Evolutionary conservation across 2,113 vertebrate species (phyloP).

Genomic region (Grantiella picta): DNA sequence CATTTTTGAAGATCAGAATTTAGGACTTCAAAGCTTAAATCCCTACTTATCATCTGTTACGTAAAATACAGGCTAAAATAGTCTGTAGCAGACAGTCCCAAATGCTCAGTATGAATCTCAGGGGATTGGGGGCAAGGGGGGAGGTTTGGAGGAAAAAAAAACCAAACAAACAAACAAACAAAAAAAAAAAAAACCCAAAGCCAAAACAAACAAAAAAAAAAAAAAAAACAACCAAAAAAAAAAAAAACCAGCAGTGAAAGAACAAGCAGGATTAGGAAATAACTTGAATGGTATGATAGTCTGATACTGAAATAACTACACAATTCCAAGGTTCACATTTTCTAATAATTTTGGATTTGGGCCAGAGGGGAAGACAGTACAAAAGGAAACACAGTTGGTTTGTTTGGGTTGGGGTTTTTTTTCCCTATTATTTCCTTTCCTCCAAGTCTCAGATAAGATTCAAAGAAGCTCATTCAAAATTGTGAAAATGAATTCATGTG

Average conservation of each 20-base stretch:
- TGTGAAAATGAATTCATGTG: background rate
- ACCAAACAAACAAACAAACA: too few species aligned
- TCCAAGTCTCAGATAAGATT: background rate
- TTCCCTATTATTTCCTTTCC: background rate
- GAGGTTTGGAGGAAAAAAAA: background rate
- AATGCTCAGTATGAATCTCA: background rate
- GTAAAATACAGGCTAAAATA: constrained; percentile 48
- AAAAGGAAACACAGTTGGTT: background rate
- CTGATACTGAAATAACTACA: background rate
- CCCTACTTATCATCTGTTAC: constrained; percentile 47
- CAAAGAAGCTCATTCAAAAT: background rate
- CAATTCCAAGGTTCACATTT: background rate
- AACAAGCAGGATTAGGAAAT: background rate
- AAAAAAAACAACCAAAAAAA: rapidly evolving
- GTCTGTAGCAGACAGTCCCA: background rate
- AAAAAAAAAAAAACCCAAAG: rapidly evolving
- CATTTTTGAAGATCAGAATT: constrained; percentile 24
- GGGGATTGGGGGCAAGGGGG: background rate
- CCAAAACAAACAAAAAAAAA: too few species aligned
- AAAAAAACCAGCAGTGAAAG: background rate
- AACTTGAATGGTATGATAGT: background rate
- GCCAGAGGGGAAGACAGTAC: background rate
- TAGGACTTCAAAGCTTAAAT: constrained; percentile 45
- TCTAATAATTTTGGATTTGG: background rate
- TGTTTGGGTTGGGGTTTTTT: background rate